Evolutionary conservation across 2,797 vertebrate genomes (phyloP).

Genomic region (Champsocephalus esox): DNA sequence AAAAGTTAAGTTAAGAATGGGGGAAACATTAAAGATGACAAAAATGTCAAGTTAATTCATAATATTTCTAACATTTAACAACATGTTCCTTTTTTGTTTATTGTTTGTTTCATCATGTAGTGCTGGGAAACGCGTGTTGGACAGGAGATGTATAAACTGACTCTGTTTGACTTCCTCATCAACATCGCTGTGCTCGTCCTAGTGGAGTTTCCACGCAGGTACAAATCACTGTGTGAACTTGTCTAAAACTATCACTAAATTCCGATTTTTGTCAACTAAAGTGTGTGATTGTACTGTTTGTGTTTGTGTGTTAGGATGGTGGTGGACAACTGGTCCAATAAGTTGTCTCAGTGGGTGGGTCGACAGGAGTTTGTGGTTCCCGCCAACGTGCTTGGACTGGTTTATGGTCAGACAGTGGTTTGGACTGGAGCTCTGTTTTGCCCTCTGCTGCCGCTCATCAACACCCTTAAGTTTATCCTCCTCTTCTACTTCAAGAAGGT

Average conservation of each 20-base stretch:
- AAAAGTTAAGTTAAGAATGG: neutral
- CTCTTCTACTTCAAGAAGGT: constrained; percentile 93
- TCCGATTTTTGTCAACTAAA: no score
- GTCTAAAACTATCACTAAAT: neutral
- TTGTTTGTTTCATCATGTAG: constrained; percentile 68
- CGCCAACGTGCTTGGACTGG: constrained; percentile 87
- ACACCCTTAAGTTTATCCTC: constrained; percentile 88
- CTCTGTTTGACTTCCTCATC: constrained; percentile 89
- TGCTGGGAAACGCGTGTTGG: constrained; percentile 94
- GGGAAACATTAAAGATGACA: neutral
- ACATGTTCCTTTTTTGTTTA: neutral
- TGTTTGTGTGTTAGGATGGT: constrained; percentile 81
- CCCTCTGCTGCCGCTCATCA: constrained; percentile 90
- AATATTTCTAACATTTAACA: neutral
- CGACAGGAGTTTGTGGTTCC: constrained; percentile 90
- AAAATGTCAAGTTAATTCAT: neutral
- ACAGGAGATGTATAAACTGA: constrained; percentile 94
- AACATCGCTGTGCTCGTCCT: constrained; percentile 82
- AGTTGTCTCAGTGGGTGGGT: constrained; percentile 79
- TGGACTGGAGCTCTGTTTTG: constrained; percentile 93
- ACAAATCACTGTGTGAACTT: neutral
- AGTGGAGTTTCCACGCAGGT: constrained; percentile 91
- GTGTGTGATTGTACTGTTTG: neutral
- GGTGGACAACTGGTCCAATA: constrained; percentile 85
- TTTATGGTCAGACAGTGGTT: constrained; percentile 91